These are phyloP conservation scores for Prorops nasuta DNA, from an alignment of 1,140 invertebrate genomes.

Conservation along the genomic window DNA sequence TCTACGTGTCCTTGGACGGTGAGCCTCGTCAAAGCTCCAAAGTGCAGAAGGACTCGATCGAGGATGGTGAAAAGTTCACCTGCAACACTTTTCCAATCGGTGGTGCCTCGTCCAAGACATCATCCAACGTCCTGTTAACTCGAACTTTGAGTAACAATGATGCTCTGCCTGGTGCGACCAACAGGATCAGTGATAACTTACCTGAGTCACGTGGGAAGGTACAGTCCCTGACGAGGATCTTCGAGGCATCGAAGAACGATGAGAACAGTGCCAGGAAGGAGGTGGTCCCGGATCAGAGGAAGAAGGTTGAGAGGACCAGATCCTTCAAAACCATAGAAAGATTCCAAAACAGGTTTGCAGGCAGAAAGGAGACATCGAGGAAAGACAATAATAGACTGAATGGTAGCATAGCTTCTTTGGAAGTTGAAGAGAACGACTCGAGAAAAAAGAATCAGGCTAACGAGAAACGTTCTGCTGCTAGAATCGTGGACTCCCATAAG, in stretches of 20 bases:
- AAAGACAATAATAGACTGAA: conserved; percentile 39
- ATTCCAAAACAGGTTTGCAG: conserved; percentile 47
- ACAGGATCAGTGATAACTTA: conserved; percentile 10
- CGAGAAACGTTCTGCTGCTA: conserved; percentile 5
- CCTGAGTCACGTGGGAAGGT: conserved; percentile 46
- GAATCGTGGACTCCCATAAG: background rate
- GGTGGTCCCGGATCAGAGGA: conserved; percentile 24
- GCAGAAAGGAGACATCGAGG: conserved; percentile 34
- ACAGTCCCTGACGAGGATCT: conserved; percentile 50
- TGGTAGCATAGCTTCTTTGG: conserved; percentile 36
- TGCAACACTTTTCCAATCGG: conserved; percentile 42
- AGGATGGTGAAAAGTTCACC: conserved; percentile 35
- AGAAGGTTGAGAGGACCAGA: conserved; percentile 49
- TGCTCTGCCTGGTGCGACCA: conserved; percentile 11
- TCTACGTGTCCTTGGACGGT: conserved; percentile 54
- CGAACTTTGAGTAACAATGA: conserved; percentile 44
- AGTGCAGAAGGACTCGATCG: conserved; percentile 25
- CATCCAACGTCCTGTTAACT: conserved; percentile 28
- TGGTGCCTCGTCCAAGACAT: conserved; percentile 10
- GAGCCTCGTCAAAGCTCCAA: conserved; percentile 33
- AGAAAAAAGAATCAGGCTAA: conserved; percentile 16
- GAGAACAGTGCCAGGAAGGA: background rate
- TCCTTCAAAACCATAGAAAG: conserved; percentile 54
- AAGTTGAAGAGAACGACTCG: conserved; percentile 19
- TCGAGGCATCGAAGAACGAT: conserved; percentile 40